Base-by-base conservation (phyloP, 2,888 invertebrate genomes). In the Phlogophora meticulosa region DNA sequence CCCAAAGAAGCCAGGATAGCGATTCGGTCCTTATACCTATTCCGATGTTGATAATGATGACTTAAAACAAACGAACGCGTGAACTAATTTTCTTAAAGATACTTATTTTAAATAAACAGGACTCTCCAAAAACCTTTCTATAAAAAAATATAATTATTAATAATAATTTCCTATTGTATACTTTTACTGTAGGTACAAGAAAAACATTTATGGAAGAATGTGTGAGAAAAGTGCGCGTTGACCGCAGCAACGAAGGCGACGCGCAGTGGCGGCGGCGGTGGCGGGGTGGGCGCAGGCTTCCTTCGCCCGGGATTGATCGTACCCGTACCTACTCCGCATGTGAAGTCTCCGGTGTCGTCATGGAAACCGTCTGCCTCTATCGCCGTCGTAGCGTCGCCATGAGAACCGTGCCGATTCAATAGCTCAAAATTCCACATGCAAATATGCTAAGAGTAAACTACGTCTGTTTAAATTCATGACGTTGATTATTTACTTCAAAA, bases 221-320 rank as follows among this genome's bases (percentile, higher is more conserved):
- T 85, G 85, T 87, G 83, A 73, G 78, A 74, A 74, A 68, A 72
- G 59, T 87, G 87, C 88, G 89, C 88, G 85, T 67, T 76, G 75
- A 72, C 74, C 72, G 72, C 73, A 74, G 57, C 80, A 67, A 72
- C 64, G 69, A 68, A 64, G 45, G 60, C 57, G 45, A 52, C 71
- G 80, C 72, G 60, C 60, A 76, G 43, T 59, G 73, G 73, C 72
- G 74, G 80, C 76, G 80, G 76, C 53, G 69, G 82, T 51, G 71
- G 68, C 70, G 73, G 74, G 80, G 81, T 85, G 86, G 86, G 88
- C 80, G 86, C 85, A 84, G 85, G 88, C 83, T 89, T 91, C 90
- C 90, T 91, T 84, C 82, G 88, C 85, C 85, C 87, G 87, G 87
- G 91, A 94, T 94, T 94, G 94, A 94, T 94, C 94, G 93, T 82